phyloP scores from a whole-genome alignment of 2,113 vertebrate genomes.

The Seriola rivoliana region DNA sequence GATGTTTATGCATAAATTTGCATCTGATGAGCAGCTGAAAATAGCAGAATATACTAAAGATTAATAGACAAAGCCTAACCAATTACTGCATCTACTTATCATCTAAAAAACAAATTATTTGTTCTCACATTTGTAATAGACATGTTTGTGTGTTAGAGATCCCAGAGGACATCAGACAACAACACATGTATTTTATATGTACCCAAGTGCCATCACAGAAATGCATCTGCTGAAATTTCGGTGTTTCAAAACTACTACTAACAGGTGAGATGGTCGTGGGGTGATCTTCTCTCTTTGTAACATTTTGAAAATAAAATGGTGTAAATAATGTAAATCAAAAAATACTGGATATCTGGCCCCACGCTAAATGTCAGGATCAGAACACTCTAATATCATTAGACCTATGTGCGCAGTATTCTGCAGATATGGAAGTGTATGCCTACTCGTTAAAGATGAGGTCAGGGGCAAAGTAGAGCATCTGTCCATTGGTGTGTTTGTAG shows the following conservation, averaged over 20 bases:
- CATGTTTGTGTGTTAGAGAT: constrained; percentile 1
- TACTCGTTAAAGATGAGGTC: constrained; percentile 99
- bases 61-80: constrained; percentile 15
- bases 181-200: constrained; percentile 7
- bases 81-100: constrained; percentile 35
- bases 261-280: not conserved
- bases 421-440: constrained; percentile 77
- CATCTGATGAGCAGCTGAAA: constrained; percentile 43
- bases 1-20: constrained; percentile 45
- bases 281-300: constrained; percentile 2
- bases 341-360: not conserved
- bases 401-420: not conserved
- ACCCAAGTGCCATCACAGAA: not conserved
- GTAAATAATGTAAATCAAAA: not conserved
- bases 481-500: constrained; percentile 98
- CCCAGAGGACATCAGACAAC: constrained; percentile 2
- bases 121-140: constrained; percentile 19
- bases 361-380: not conserved
- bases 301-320: constrained; percentile 2
- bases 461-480: constrained; percentile 98
- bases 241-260: not conserved
- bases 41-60: constrained; percentile 8
- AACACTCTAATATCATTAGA: not conserved
- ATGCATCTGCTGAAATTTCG: not conserved
- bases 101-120: constrained; percentile 27